Evolutionary conservation across 2,888 invertebrate species (phyloP), one percentile per base, ranked within the genome.

Genomic region (Campoletis raptor): DNA sequence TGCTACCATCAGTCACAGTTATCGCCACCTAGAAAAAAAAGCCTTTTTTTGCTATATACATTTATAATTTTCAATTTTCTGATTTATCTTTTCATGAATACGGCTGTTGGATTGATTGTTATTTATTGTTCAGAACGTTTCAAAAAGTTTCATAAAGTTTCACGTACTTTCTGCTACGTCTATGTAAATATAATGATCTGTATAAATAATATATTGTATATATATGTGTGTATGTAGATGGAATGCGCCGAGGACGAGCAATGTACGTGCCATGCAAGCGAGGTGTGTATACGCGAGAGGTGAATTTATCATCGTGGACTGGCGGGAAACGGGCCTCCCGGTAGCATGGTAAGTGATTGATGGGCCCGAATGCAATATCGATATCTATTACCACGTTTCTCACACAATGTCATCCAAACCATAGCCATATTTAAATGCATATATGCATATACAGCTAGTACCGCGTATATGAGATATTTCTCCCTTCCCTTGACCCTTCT

Each of bases 321-420:
- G 81, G 87, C 72, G 78, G 83, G 67, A 78, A 78, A 61, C 76
- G 83, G 69, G 79, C 81, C 77, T 78, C 54, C 83, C 81, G 77
- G 78, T 74, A 67, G 70, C 76, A 81, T 61, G 72, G 72, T 84
- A 80, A 82, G 78, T 86, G 86, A 88, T 85, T 66, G 83, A 88
- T 87, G 85, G 82, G 73, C 80, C 67, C 76, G 74, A 73, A 87
- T 85, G 87, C 82, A 88, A 88, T 88, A 87, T 87, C 87, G 87
- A 88, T 88, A 88, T 88, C 87, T 88, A 88, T 88, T 88, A 87
- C 84, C 48, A 80, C 80, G 79, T 87, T 87, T 87, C 81, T 85
- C 87, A 73, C 83, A 84, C 84, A 42, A 74, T 81, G 81, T 74
- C 86, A 82, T 80, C 70, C 73, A 79, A 84, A 74, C 82, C 79